Evolutionary conservation across 2,113 vertebrate species (phyloP).

Genomic region (Salvator merianae): DNA sequence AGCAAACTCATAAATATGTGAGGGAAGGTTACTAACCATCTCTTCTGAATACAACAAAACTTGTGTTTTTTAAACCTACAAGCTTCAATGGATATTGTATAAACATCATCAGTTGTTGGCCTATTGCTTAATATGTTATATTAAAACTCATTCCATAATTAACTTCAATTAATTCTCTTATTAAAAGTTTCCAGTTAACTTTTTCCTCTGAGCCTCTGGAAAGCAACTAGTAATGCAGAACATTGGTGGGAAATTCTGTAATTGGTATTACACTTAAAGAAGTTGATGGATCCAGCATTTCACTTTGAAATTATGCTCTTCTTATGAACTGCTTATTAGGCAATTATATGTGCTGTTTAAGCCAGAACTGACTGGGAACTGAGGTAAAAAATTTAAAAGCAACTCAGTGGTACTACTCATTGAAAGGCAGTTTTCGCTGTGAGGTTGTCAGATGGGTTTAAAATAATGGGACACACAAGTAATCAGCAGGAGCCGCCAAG

Average conservation of each 20-base stretch:
- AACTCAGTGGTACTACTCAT: slow-evolving; percentile 51
- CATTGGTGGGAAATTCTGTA: slow-evolving; percentile 62
- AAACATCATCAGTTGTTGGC: accelerated
- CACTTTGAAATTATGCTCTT: slow-evolving; percentile 66
- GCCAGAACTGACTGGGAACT: slow-evolving; percentile 53
- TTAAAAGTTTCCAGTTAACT: slow-evolving; percentile 41
- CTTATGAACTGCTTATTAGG: slow-evolving; percentile 69
- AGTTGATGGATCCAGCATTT: slow-evolving; percentile 59
- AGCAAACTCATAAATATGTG: too few species aligned
- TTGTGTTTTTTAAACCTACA: too few species aligned
- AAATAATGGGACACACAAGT: slow-evolving; percentile 56
- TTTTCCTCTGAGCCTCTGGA: background rate
- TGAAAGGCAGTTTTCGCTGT: slow-evolving; percentile 61
- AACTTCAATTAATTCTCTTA: slow-evolving; percentile 44
- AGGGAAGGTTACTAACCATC: too few species aligned
- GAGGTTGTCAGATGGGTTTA: slow-evolving; percentile 40
- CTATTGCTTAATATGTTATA: slow-evolving; percentile 15
- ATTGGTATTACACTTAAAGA: slow-evolving; percentile 57
- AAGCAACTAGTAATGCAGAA: slow-evolving; percentile 26
- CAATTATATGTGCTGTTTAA: slow-evolving; percentile 67
- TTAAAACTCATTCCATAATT: slow-evolving; percentile 4
- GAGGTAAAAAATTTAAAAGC: slow-evolving; percentile 65
- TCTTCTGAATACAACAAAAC: too few species aligned
- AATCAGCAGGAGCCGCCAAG: slow-evolving; percentile 53
- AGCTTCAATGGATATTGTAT: background rate